Percentiles rank a stretch among this genome's conserved stretches.
phyloP scores from a whole-genome alignment of 1,140 invertebrate genomes.

The Linepithema humile region DNA sequence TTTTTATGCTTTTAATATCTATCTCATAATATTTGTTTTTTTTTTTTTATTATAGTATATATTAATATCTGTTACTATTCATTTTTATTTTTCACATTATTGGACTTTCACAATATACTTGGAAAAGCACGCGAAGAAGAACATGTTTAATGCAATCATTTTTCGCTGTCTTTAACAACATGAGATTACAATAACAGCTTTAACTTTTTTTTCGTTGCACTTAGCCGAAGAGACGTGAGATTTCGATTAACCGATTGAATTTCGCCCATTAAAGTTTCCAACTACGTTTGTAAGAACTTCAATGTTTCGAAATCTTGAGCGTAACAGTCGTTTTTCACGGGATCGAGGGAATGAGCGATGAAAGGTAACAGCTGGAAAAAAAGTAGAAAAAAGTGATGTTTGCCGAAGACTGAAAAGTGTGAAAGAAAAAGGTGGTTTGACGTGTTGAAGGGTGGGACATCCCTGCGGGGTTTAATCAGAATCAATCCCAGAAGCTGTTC shows the following conservation, averaged over 20 bases:
- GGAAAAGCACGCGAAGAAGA: neutral
- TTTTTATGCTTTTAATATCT: neutral
- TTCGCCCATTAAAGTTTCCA: slow-evolving; percentile 36
- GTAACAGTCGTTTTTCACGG: slow-evolving; percentile 1
- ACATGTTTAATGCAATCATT: neutral
- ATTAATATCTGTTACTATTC: neutral
- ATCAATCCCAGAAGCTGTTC: slow-evolving; percentile 71
- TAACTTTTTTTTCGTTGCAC: slow-evolving; percentile 33
- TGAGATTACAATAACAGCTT: neutral
- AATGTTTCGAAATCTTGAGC: neutral
- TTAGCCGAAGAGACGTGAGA: neutral
- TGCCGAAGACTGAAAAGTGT: slow-evolving; percentile 32
- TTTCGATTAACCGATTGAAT: slow-evolving; percentile 37
- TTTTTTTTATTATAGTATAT: neutral
- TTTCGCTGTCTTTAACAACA: neutral
- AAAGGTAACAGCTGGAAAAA: slow-evolving; percentile 25
- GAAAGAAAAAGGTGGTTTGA: slow-evolving; percentile 24
- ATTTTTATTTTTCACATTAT: neutral
- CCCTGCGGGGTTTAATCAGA: slow-evolving; percentile 77
- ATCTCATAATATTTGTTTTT: neutral
- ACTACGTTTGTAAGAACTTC: slow-evolving; percentile 24
- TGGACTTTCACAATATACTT: neutral
- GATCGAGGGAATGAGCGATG: slow-evolving; percentile 4
- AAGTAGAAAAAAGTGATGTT: slow-evolving; percentile 6
- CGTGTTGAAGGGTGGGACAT: neutral